Evolutionary conservation across 2,797 vertebrate species (phyloP), one percentile per base, ranked within the genome.

Genomic region (Enteromius paludinosus): DNA sequence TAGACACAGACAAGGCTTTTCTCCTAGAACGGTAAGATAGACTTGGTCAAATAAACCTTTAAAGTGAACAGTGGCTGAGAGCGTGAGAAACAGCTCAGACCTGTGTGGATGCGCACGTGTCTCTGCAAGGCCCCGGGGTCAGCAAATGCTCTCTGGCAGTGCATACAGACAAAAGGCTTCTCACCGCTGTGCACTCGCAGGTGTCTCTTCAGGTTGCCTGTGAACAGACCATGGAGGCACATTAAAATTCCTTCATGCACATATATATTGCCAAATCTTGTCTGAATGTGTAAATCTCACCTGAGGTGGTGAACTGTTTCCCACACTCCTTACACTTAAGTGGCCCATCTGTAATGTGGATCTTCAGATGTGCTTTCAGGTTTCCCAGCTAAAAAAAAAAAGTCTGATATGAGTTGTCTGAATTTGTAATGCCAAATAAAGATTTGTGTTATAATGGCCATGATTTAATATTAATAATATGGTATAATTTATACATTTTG

Each of bases 281-380:
- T 38, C 47, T 18, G 14, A 20, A 28, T 78, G 23, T 49, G n/a
- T 23, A 30, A 33, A 41, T 41, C 87, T 87, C 93, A 99, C 98
- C 98, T 94, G 98, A 99, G 0, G 98, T 99, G 87, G 98, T 99
- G 90, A 99, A 99, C 93, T 99, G 98, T 90, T 99, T 99, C 82
- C 98, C 98, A 0, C 98, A 99, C 85, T 98, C 97, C 54, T 97
- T 96, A 86, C 98, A 99, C 89, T 99, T 99, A 12, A 99, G 95
- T 35, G 98, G 98, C 41, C 98, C 98, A 0, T 99, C 97, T 0
- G 96, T 84, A 0, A 99, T 97, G 87, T 99, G 98, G 82, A 99
- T 97, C 91, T 99, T 99, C 86, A 98, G 85, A 83, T 99, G 98
- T 84, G 98, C 97, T 90, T 98, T 99, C 80, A 99, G 91, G 87